Percentiles rank a stretch among this genome's conserved stretches.
Evolutionary conservation across 2,797 vertebrate species (phyloP).

Genomic region (Poecilia velifera): DNA sequence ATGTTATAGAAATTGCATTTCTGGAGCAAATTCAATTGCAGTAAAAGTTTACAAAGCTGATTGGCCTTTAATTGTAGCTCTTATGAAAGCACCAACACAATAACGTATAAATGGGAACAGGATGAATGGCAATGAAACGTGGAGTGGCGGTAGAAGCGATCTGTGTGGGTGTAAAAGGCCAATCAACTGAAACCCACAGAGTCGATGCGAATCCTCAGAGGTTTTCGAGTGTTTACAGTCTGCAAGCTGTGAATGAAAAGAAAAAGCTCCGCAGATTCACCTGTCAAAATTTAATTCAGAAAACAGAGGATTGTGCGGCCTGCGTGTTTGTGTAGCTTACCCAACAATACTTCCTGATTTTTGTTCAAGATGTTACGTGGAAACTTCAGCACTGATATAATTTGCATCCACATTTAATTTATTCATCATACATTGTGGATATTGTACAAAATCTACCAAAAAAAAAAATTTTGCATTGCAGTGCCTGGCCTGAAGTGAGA

Average conservation of each 20-base stretch:
- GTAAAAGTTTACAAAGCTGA: not conserved
- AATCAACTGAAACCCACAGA: not conserved
- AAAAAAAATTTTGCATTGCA: not conserved
- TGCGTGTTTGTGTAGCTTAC: not conserved
- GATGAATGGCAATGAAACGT: not conserved
- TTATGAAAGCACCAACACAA: not conserved
- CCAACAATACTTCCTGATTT: not conserved
- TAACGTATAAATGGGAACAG: not conserved
- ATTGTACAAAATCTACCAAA: not conserved
- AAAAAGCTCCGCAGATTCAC: not conserved
- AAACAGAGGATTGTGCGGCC: not conserved
- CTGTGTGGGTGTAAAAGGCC: not conserved
- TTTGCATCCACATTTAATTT: not conserved
- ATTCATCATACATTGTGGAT: not conserved
- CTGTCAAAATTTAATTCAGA: not conserved
- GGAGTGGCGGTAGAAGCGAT: not conserved
- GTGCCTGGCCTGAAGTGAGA: not conserved
- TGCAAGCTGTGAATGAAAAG: not conserved
- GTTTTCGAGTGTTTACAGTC: not conserved
- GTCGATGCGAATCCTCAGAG: not conserved
- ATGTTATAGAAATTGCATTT: not conserved
- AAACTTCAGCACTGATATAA: not conserved
- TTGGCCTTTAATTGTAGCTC: not conserved
- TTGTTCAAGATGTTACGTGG: not conserved
- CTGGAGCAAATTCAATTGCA: conserved; percentile 3